These are phyloP conservation scores for Abrostola tripartita DNA, from an alignment of 2,888 invertebrate genomes.

Conservation along the genomic window DNA sequence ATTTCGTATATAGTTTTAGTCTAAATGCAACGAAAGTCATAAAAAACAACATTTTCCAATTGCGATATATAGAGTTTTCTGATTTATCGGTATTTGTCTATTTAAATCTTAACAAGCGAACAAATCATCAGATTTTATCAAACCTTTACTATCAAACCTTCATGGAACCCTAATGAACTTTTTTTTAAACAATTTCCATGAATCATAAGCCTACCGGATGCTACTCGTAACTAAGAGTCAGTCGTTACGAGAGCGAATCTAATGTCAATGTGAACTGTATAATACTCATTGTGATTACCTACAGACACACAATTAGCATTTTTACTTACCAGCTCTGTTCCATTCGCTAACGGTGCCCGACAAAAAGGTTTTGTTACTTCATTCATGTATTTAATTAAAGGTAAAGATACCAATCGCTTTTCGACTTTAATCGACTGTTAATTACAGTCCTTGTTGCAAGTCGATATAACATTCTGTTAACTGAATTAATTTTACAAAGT, in stretches of 20 bases:
- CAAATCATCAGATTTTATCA: too few species aligned
- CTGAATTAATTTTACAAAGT: too few species aligned
- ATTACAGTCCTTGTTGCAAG: too few species aligned
- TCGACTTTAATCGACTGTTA: too few species aligned
- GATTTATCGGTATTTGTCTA: too few species aligned
- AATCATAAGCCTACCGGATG: slow-evolving; percentile 64
- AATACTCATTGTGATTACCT: slow-evolving; percentile 55
- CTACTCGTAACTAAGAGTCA: slow-evolving; percentile 71
- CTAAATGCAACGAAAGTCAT: too few species aligned
- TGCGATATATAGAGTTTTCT: too few species aligned
- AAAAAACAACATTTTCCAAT: too few species aligned
- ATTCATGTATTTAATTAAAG: slow-evolving; percentile 12
- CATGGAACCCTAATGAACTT: slow-evolving; percentile 62
- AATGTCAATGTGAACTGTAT: slow-evolving; percentile 70
- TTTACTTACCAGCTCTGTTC: slow-evolving; percentile 41
- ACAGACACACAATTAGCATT: slow-evolving; percentile 56
- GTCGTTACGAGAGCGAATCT: slow-evolving; percentile 63
- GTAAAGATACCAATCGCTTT: too few species aligned
- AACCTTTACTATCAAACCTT: background rate
- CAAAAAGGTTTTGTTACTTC: slow-evolving; percentile 42
- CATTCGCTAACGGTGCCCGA: slow-evolving; percentile 43
- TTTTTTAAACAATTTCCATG: slow-evolving; percentile 59
- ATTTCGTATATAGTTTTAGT: too few species aligned
- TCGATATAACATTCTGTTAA: too few species aligned
- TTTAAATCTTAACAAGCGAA: too few species aligned